A percentile compares a stretch with the other conserved stretches of the same genome.
These are phyloP conservation scores for Naja naja DNA, from an alignment of 2,113 vertebrate species.

Conservation along the genomic window DNA sequence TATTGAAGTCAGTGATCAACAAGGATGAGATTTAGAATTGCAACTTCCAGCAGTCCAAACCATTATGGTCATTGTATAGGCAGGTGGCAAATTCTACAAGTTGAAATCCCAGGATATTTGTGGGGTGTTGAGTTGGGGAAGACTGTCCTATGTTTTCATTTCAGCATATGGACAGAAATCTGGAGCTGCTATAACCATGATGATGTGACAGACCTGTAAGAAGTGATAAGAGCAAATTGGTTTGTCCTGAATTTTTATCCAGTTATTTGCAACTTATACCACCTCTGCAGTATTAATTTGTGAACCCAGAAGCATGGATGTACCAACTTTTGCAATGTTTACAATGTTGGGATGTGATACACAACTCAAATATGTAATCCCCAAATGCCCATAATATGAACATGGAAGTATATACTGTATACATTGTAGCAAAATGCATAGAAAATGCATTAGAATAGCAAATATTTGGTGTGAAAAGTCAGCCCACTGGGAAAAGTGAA, in stretches of 20 bases:
- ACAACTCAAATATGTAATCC: neutral
- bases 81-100: neutral
- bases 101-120: neutral
- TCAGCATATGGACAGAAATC: neutral
- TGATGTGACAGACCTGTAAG: neutral
- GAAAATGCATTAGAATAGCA: neutral
- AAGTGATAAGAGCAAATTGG: neutral
- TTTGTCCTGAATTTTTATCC: neutral
- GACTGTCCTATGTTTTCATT: neutral
- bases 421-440: neutral
- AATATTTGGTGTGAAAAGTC: neutral
- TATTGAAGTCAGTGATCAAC: neutral
- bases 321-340: neutral
- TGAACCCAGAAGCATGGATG: neutral
- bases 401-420: neutral
- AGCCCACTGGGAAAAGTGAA: neutral
- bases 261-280: neutral
- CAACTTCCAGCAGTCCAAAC: neutral
- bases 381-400: neutral
- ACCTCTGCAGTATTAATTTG: neutral
- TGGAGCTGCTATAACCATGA: neutral
- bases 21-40: neutral
- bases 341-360: neutral
- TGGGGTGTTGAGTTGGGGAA: neutral
- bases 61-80: neutral